phyloP scores from a whole-genome alignment of 2,888 invertebrate genomes.

The Diachrysia chrysitis region DNA sequence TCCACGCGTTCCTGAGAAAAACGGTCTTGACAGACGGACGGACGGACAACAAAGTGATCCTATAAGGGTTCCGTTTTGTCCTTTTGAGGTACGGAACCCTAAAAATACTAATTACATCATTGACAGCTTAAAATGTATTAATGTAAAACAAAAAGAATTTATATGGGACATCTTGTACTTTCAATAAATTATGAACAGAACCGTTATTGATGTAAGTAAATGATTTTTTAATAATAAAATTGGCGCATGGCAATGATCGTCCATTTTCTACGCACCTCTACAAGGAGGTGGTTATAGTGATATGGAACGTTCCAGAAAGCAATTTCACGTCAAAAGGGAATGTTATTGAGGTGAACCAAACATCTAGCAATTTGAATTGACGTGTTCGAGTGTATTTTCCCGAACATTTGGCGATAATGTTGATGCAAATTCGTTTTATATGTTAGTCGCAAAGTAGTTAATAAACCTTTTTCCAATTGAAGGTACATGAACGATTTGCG shows the following conservation, averaged over 20 bases:
- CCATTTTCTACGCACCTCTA: neutral
- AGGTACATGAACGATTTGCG: too few relatives aligned
- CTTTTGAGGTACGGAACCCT: too few relatives aligned
- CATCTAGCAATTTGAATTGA: slow-evolving; percentile 23
- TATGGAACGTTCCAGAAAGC: slow-evolving; percentile 17
- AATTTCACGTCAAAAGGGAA: slow-evolving; percentile 28
- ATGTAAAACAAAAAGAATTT: too few relatives aligned
- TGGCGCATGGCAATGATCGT: neutral
- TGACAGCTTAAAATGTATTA: too few relatives aligned
- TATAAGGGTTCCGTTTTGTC: too few relatives aligned
- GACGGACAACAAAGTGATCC: too few relatives aligned
- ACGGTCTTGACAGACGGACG: too few relatives aligned
- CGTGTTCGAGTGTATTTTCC: neutral
- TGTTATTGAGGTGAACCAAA: slow-evolving; percentile 20
- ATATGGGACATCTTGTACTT: neutral
- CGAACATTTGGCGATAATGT: neutral
- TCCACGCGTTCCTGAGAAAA: too few relatives aligned
- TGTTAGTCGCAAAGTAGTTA: neutral
- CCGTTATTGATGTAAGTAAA: neutral
- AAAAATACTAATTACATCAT: too few relatives aligned
- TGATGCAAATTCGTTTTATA: neutral
- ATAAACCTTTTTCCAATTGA: neutral
- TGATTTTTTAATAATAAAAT: neutral
- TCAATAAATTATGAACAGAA: neutral
- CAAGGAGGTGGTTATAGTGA: slow-evolving; percentile 4